Evolutionary conservation across 92 coral and sea anemone species (phyloP).

Genomic region (Zoanthus sociatus): DNA sequence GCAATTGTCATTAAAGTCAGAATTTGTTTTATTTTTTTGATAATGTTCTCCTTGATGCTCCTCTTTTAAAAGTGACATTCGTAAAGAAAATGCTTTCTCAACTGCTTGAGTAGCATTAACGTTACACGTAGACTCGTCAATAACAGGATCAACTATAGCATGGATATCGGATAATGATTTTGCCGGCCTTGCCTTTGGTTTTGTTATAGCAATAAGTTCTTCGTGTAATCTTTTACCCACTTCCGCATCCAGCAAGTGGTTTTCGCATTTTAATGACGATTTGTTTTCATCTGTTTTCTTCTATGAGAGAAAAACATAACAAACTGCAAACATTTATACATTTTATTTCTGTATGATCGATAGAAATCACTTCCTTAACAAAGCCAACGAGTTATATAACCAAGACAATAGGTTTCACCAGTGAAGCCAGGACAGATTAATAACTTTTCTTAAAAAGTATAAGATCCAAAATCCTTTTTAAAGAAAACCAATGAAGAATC

Average conservation of each 20-base stretch:
- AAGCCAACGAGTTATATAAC: too few species aligned
- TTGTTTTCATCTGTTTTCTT: neutral
- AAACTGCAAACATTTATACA: too few species aligned
- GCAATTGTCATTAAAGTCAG: neutral
- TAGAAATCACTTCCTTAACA: too few species aligned
- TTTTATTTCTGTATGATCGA: too few species aligned
- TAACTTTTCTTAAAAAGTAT: too few species aligned
- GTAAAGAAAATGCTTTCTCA: neutral
- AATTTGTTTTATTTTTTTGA: neutral
- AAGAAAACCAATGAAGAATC: too few species aligned
- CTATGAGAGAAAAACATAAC: neutral
- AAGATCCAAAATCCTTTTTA: too few species aligned
- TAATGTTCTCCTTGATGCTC: neutral
- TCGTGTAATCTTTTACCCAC: neutral
- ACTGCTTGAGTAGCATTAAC: neutral
- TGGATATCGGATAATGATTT: too few species aligned
- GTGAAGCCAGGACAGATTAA: too few species aligned
- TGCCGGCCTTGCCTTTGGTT: neutral
- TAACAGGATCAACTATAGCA: neutral
- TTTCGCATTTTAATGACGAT: neutral
- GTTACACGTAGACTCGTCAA: neutral
- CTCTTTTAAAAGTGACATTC: neutral
- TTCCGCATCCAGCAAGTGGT: slow-evolving; percentile 1
- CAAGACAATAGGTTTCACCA: too few species aligned
- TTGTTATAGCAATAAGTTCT: neutral